Percentiles rank a stretch among this genome's conserved stretches.
Conservation (phyloP, 1,140 invertebrate genomes). For the Colletes latitarsis region DNA sequence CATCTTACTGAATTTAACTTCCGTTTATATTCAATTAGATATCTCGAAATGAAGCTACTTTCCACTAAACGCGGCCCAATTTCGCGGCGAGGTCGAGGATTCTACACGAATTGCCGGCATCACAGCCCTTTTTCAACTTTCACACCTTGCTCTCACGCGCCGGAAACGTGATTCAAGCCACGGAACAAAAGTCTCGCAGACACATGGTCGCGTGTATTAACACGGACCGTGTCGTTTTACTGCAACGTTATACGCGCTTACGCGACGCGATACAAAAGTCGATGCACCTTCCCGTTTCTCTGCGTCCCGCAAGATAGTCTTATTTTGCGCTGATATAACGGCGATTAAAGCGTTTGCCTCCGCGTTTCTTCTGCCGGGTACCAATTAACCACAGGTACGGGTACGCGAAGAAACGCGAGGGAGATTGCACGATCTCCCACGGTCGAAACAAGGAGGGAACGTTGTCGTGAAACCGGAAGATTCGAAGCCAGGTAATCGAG, state of each 20-base stretch:
- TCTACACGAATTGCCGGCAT: background rate
- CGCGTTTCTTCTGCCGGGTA: constrained; percentile 46
- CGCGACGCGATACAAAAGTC: constrained; percentile 50
- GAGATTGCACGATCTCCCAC: constrained; percentile 61
- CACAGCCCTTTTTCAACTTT: constrained; percentile 13
- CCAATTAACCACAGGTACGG: constrained; percentile 58
- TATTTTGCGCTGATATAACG: constrained; percentile 61
- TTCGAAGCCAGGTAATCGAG: background rate
- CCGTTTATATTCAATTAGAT: too few species aligned
- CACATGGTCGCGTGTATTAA: constrained; percentile 34
- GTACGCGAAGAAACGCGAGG: constrained; percentile 38
- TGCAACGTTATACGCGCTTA: constrained; percentile 57
- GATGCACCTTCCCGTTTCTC: constrained; percentile 30
- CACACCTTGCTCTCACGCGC: constrained; percentile 5
- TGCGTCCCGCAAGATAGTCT: constrained; percentile 28
- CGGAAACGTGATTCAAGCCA: constrained; percentile 25
- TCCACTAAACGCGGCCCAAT: too few species aligned
- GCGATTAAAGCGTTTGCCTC: constrained; percentile 55
- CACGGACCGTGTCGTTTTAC: constrained; percentile 64
- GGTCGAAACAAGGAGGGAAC: constrained; percentile 44
- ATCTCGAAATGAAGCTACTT: too few species aligned
- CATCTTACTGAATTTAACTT: too few species aligned
- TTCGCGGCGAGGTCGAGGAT: background rate
- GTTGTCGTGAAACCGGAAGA: constrained; percentile 66
- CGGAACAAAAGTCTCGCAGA: constrained; percentile 45